Conservation (phyloP, 2,888 invertebrate species). For the Drosophila recens region DNA sequence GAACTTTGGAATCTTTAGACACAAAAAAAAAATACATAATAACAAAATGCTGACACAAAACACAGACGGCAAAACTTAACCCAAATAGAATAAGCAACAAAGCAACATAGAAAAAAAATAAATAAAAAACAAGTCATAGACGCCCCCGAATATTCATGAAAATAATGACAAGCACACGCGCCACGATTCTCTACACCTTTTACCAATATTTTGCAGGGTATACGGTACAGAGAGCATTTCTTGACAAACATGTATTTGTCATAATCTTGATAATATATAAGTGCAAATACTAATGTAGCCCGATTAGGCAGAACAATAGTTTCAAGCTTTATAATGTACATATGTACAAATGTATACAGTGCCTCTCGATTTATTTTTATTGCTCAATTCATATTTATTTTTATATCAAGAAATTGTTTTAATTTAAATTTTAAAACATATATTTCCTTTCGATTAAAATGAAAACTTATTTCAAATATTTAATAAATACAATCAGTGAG, state of each 20-base stretch:
- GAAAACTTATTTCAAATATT: not conserved
- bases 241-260: not conserved
- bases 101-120: conserved; percentile 6
- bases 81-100: conserved; percentile 40
- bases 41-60: conserved; percentile 10
- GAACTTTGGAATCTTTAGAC: conserved; percentile 59
- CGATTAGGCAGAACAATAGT: conserved; percentile 5
- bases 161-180: conserved; percentile 60
- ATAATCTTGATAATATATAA: not conserved
- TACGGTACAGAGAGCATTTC: not conserved
- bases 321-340: not conserved
- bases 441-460: too few relatives aligned
- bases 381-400: not conserved
- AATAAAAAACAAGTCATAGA: conserved; percentile 15
- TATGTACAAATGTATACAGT: not conserved
- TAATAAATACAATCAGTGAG: not conserved
- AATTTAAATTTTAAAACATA: too few relatives aligned
- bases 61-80: conserved; percentile 63
- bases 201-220: conserved; percentile 35
- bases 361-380: not conserved
- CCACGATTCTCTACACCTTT: conserved; percentile 27
- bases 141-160: conserved; percentile 45
- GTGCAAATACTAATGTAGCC: not conserved
- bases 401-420: too few relatives aligned
- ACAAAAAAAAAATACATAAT: conserved; percentile 5